phyloP scores from a whole-genome alignment of 2,888 invertebrate species.

The Lithodes maja region DNA sequence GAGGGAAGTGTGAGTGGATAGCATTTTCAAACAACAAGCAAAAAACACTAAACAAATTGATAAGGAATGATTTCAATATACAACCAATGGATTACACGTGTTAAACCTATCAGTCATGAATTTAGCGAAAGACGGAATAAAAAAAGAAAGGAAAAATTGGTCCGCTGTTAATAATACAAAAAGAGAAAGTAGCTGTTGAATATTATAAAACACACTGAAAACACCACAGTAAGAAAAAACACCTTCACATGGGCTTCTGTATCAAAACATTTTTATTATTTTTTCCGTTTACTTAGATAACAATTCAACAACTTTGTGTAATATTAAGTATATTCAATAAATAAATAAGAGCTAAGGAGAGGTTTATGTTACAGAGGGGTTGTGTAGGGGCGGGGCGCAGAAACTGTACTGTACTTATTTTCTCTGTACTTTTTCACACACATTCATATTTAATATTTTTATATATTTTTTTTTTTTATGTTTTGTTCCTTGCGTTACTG shows the following conservation, averaged over 20 bases:
- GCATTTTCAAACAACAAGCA: slow-evolving; percentile 29
- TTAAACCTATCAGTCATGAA: slow-evolving; percentile 50
- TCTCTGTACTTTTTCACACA: slow-evolving; percentile 25
- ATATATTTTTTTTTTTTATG: slow-evolving; percentile 22
- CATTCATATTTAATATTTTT: slow-evolving; percentile 25
- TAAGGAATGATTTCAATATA: slow-evolving; percentile 65
- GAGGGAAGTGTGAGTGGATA: neutral
- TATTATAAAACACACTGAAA: slow-evolving; percentile 54
- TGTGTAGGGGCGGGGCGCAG: slow-evolving; percentile 18
- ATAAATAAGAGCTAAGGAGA: slow-evolving; percentile 63
- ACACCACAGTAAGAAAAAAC: slow-evolving; percentile 59
- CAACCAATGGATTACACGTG: slow-evolving; percentile 61
- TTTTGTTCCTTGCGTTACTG: slow-evolving; percentile 29
- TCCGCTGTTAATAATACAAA: slow-evolving; percentile 55
- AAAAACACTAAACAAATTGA: slow-evolving; percentile 43
- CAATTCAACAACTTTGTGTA: slow-evolving; percentile 62
- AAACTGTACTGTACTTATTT: slow-evolving; percentile 22
- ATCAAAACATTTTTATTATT: slow-evolving; percentile 49
- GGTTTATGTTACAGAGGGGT: slow-evolving; percentile 63
- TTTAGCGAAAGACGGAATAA: slow-evolving; percentile 55
- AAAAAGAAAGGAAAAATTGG: slow-evolving; percentile 40
- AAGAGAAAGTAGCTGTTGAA: slow-evolving; percentile 47
- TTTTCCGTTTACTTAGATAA: slow-evolving; percentile 53
- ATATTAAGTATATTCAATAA: slow-evolving; percentile 68
- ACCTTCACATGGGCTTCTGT: slow-evolving; percentile 51